A percentile compares a stretch with the other conserved stretches of the same genome.
phyloP scores from a whole-genome alignment of 2,113 vertebrate species.

The Sminthopsis crassicaudata region DNA sequence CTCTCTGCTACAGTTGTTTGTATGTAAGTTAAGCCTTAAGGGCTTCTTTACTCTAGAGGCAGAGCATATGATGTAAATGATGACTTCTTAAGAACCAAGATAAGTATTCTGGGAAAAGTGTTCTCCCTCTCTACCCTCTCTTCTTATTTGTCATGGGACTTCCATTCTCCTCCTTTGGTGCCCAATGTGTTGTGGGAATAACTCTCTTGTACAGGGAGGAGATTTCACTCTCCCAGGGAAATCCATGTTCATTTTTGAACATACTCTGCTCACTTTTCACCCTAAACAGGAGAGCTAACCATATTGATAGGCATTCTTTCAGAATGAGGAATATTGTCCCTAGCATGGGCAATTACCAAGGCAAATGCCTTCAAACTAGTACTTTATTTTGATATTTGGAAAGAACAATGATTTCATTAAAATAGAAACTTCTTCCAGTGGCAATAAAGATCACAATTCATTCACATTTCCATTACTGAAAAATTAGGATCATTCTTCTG shows the following conservation, averaged over 20 bases:
- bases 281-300: not conserved
- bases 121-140: not conserved
- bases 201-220: slow-evolving; percentile 5
- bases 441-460: not conserved
- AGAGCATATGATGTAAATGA: slow-evolving; percentile 56
- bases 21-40: slow-evolving; percentile 26
- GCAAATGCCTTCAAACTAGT: slow-evolving; percentile 34
- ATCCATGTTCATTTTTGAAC: slow-evolving; percentile 21
- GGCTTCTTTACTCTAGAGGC: slow-evolving; percentile 53
- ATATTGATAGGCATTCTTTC: slow-evolving; percentile 18
- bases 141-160: slow-evolving; percentile 40
- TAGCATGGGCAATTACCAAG: slow-evolving; percentile 29
- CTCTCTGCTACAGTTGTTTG: slow-evolving; percentile 49
- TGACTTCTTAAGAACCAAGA: slow-evolving; percentile 32
- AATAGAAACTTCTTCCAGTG: not conserved
- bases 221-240: not conserved
- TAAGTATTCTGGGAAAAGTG: slow-evolving; percentile 29
- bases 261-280: slow-evolving; percentile 9
- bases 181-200: not conserved
- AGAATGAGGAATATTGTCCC: slow-evolving; percentile 9
- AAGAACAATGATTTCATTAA: not conserved
- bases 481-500: not conserved
- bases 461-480: not conserved
- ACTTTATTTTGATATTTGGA: not conserved
- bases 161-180: not conserved